Evolutionary conservation across 2,888 invertebrate genomes (phyloP).

Genomic region (Schizaphis graminum): DNA sequence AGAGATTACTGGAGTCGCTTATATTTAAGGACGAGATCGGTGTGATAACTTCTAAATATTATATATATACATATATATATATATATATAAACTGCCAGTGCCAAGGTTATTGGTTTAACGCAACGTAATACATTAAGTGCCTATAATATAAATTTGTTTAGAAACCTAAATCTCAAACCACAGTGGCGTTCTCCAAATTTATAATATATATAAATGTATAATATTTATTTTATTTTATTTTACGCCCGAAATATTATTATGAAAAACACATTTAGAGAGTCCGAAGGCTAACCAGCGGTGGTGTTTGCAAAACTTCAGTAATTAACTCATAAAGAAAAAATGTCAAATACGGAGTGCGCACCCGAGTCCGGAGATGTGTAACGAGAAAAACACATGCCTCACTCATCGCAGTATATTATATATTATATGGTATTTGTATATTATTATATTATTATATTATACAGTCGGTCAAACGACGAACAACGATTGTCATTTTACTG

Average conservation of each 20-base stretch:
- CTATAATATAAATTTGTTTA: slow-evolving; percentile 5
- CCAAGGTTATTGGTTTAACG: slow-evolving; percentile 58
- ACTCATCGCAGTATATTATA: not conserved
- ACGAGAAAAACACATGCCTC: not conserved
- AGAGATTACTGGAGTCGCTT: slow-evolving; percentile 50
- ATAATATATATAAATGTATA: not conserved
- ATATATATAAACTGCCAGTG: slow-evolving; percentile 37
- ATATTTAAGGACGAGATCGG: slow-evolving; percentile 48
- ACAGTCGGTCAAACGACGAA: not conserved
- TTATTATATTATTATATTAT: not conserved
- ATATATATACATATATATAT: too few relatives aligned
- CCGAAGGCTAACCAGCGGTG: slow-evolving; percentile 28
- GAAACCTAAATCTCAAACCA: not conserved
- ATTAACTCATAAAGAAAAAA: slow-evolving; percentile 7
- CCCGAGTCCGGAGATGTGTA: not conserved
- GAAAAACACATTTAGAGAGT: slow-evolving; percentile 26
- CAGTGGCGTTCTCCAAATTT: not conserved
- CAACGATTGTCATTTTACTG: not conserved
- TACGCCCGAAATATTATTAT: not conserved
- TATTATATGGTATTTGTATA: not conserved
- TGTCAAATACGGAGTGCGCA: not conserved
- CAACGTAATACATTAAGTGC: slow-evolving; percentile 53
- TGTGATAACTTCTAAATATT: slow-evolving; percentile 34
- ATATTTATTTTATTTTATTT: not conserved
- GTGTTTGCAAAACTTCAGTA: not conserved